phyloP scores from a whole-genome alignment of 2,888 invertebrate species.

The Gastracanthus pulcherrimus region DNA sequence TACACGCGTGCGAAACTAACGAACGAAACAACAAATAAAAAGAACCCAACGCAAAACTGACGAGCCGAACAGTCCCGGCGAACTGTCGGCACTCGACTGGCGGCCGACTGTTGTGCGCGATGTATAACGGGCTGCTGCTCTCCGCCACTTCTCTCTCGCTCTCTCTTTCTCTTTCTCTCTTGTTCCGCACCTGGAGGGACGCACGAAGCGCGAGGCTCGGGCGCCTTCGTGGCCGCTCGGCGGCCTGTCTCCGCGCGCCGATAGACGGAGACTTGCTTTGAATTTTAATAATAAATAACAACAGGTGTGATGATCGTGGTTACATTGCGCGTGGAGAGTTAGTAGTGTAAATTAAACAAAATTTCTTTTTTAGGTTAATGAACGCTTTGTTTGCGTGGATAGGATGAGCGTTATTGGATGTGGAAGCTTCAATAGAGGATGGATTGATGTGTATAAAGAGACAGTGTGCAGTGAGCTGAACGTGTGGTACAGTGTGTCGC shows the following conservation, averaged over 20 bases:
- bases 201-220: conserved; percentile 1
- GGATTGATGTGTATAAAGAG: too few relatives aligned
- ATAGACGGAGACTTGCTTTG: too few relatives aligned
- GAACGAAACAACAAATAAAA: not conserved
- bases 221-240: not conserved
- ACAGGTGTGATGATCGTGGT: too few relatives aligned
- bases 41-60: not conserved
- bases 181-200: conserved; percentile 43
- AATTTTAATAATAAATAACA: too few relatives aligned
- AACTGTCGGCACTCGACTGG: conserved; percentile 58
- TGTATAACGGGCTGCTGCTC: conserved; percentile 42
- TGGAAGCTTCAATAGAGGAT: too few relatives aligned
- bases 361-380: too few relatives aligned
- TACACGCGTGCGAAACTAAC: not conserved
- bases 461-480: not conserved
- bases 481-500: conserved; percentile 3
- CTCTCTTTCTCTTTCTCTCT: conserved; percentile 21
- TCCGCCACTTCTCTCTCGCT: not conserved
- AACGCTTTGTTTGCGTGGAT: too few relatives aligned
- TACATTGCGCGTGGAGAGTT: too few relatives aligned
- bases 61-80: conserved; percentile 53
- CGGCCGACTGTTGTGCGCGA: conserved; percentile 15
- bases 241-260: conserved; percentile 1
- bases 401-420: too few relatives aligned
- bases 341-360: too few relatives aligned